A percentile compares a stretch with the other conserved stretches of the same genome.
Conservation (phyloP, 2,888 invertebrate genomes). For the Stenchaetothrips biformis region DNA sequence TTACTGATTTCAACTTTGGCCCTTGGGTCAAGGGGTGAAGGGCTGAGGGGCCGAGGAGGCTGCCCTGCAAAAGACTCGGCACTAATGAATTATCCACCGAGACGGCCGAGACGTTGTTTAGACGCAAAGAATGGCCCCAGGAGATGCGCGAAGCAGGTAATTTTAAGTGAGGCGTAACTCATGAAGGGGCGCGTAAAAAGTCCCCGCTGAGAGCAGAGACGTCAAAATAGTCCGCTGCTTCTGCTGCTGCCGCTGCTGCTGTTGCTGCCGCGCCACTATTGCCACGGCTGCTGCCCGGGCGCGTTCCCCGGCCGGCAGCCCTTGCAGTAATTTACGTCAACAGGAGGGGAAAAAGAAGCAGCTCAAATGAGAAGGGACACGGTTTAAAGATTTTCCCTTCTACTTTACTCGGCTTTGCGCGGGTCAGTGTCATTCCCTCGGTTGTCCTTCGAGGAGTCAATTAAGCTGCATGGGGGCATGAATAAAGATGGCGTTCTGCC, state of each 20-base stretch:
- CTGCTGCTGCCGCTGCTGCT: background rate
- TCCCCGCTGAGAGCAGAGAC: constrained; percentile 11
- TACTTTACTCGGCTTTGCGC: background rate
- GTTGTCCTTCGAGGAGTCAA: background rate
- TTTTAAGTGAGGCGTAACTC: constrained; percentile 19
- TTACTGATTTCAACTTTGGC: background rate
- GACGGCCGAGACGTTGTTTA: background rate
- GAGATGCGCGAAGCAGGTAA: constrained; percentile 9
- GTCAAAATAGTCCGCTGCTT: constrained; percentile 9
- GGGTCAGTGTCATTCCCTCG: background rate
- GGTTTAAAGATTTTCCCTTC: background rate
- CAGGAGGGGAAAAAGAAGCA: background rate
- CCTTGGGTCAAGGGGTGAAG: background rate
- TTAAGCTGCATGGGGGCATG: background rate
- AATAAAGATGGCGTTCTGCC: background rate
- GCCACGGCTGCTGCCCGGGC: too few species aligned
- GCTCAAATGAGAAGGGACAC: constrained; percentile 4
- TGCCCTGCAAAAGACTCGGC: background rate
- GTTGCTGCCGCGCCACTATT: too few species aligned
- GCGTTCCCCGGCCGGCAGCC: background rate
- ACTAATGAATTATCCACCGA: background rate
- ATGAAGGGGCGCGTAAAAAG: constrained; percentile 11
- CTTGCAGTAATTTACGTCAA: constrained; percentile 15
- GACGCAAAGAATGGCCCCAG: constrained; percentile 2
- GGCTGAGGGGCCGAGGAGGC: background rate